Conservation (phyloP, 2,888 invertebrate species). For the Punctoribates punctum region DNA sequence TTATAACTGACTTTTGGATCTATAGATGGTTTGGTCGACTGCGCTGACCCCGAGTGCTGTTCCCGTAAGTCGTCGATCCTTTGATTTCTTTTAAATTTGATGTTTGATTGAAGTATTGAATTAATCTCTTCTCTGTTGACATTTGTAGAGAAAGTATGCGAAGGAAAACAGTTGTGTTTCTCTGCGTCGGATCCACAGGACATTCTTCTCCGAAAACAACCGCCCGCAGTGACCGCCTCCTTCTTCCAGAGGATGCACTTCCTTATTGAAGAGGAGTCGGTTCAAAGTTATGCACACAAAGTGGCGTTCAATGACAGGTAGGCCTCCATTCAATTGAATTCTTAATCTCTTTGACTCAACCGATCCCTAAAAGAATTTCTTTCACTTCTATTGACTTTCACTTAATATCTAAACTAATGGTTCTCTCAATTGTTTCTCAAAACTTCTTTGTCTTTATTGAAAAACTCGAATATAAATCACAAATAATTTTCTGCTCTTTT, state of each 20-base stretch:
- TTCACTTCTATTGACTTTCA: conserved; percentile 33
- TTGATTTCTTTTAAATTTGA: neutral
- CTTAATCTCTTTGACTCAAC: neutral
- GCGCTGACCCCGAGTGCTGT: conserved; percentile 98
- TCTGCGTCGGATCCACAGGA: conserved; percentile 95
- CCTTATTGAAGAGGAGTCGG: conserved; percentile 95
- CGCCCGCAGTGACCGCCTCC: conserved; percentile 91
- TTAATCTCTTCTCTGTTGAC: conserved; percentile 3
- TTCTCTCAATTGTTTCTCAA: conserved; percentile 48
- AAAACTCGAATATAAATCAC: conserved; percentile 4
- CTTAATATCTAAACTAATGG: conserved; percentile 49
- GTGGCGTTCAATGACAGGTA: conserved; percentile 98
- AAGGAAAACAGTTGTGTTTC: conserved; percentile 88
- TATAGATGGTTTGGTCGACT: conserved; percentile 94
- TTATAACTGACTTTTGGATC: neutral
- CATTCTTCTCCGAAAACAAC: conserved; percentile 89
- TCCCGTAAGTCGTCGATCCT: conserved; percentile 58
- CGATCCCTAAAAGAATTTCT: neutral
- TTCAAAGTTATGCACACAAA: conserved; percentile 96
- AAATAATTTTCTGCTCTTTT: conserved; percentile 41
- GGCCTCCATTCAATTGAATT: conserved; percentile 53
- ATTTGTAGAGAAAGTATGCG: conserved; percentile 63
- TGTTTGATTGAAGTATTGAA: neutral
- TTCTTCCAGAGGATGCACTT: conserved; percentile 97
- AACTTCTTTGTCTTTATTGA: conserved; percentile 37